These are phyloP conservation scores for Prinia subflava DNA, from an alignment of 2,113 vertebrate species.

Conservation along the genomic window DNA sequence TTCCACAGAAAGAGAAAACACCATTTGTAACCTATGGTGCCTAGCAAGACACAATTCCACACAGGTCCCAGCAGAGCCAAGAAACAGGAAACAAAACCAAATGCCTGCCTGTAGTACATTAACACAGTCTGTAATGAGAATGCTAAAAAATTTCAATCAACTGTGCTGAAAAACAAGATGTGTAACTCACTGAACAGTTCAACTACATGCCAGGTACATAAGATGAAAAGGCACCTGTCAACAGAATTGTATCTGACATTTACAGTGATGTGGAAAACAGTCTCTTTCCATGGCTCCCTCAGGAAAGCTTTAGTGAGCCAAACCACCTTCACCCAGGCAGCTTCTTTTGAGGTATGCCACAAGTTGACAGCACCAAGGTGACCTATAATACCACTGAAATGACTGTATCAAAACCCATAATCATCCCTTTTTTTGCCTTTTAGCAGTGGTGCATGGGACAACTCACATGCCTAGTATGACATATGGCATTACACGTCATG, in stretches of 20 bases:
- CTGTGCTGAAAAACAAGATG: not conserved
- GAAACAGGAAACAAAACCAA: not conserved
- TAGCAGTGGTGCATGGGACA: not conserved
- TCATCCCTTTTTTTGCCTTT: not conserved
- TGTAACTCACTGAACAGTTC: not conserved
- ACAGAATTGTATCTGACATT: not conserved
- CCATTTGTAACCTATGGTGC: not conserved
- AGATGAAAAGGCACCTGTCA: not conserved
- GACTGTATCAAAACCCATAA: not conserved
- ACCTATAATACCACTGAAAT: not conserved
- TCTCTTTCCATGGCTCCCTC: not conserved
- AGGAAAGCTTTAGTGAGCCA: not conserved
- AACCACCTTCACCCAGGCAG: not conserved
- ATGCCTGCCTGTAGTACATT: not conserved
- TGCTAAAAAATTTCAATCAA: not conserved
- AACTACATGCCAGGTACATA: not conserved
- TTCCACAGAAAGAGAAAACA: not conserved
- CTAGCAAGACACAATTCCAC: not conserved
- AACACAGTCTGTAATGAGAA: not conserved
- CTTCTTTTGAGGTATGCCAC: not conserved
- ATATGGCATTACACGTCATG: fast-evolving
- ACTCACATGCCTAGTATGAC: not conserved
- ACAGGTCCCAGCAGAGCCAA: not conserved
- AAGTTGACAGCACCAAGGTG: not conserved
- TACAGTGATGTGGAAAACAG: not conserved